phyloP scores from a whole-genome alignment of 2,113 vertebrate genomes.

The Xiphophorus hellerii region DNA sequence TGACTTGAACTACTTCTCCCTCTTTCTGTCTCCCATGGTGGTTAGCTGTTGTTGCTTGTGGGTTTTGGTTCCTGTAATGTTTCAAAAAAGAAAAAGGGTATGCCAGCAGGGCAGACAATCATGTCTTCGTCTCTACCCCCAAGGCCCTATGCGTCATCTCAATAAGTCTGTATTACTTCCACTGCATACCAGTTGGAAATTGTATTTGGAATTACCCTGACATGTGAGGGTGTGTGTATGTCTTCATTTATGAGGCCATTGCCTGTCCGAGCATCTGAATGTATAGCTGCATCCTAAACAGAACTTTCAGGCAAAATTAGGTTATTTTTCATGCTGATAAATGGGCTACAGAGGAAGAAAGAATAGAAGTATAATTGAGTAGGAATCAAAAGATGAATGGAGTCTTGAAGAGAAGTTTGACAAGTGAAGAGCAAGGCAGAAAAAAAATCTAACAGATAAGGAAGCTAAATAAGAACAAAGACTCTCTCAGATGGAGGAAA shows the following conservation, averaged over 20 bases:
- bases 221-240: slow-evolving; percentile 23
- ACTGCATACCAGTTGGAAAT: slow-evolving; percentile 52
- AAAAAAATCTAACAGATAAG: not conserved
- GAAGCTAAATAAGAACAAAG: slow-evolving; percentile 8
- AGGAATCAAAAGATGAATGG: slow-evolving; percentile 5
- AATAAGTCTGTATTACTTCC: slow-evolving; percentile 70
- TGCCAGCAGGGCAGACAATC: slow-evolving; percentile 66
- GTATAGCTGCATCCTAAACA: slow-evolving; percentile 1
- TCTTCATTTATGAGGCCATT: not conserved
- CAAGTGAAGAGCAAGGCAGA: slow-evolving; percentile 5
- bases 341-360: slow-evolving; percentile 31
- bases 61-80: slow-evolving; percentile 50
- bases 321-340: slow-evolving; percentile 67
- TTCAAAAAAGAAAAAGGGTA: slow-evolving; percentile 42
- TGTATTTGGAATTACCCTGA: slow-evolving; percentile 51
- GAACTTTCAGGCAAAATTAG: slow-evolving; percentile 51
- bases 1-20: slow-evolving; percentile 50
- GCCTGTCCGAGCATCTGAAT: not conserved
- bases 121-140: slow-evolving; percentile 64
- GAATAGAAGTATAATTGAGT: slow-evolving; percentile 1
- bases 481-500: not conserved
- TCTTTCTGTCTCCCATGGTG: slow-evolving; percentile 46
- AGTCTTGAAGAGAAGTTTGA: not conserved
- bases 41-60: slow-evolving; percentile 40
- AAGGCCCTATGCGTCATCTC: slow-evolving; percentile 72